Percentiles rank a stretch among this genome's conserved stretches.
Conservation (phyloP, 2,888 invertebrate species). For the Formica aserva region DNA sequence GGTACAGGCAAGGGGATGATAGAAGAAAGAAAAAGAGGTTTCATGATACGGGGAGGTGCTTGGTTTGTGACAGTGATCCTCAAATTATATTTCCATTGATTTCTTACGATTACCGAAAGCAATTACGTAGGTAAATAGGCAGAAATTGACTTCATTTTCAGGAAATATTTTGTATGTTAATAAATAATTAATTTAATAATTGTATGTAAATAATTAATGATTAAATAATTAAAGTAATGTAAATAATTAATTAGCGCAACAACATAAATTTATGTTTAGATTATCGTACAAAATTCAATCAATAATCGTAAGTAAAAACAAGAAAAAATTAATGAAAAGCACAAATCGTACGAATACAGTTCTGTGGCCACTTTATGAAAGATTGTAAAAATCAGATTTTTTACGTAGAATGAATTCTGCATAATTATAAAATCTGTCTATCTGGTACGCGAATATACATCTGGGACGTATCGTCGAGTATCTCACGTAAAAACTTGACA, state of each 20-base stretch:
- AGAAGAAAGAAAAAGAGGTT: slow-evolving; percentile 57
- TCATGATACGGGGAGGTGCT: slow-evolving; percentile 55
- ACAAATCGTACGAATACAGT: neutral
- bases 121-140: neutral
- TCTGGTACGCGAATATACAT: slow-evolving; percentile 19
- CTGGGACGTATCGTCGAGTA: neutral
- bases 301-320: neutral
- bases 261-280: neutral
- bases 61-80: slow-evolving; percentile 65
- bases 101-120: neutral
- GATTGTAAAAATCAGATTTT: slow-evolving; percentile 31
- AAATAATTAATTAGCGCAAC: neutral
- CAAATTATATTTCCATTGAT: slow-evolving; percentile 45
- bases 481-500: slow-evolving; percentile 35
- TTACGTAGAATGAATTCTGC: slow-evolving; percentile 28
- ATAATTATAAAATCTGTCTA: slow-evolving; percentile 30
- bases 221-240: too few relatives aligned
- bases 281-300: neutral
- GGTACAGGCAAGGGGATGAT: slow-evolving; percentile 70
- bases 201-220: too few relatives aligned
- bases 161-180: neutral
- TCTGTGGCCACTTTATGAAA: neutral
- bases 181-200: neutral
- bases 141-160: neutral
- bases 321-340: neutral